phyloP scores from a whole-genome alignment of 2,113 vertebrate species.

The Laticauda colubrina region DNA sequence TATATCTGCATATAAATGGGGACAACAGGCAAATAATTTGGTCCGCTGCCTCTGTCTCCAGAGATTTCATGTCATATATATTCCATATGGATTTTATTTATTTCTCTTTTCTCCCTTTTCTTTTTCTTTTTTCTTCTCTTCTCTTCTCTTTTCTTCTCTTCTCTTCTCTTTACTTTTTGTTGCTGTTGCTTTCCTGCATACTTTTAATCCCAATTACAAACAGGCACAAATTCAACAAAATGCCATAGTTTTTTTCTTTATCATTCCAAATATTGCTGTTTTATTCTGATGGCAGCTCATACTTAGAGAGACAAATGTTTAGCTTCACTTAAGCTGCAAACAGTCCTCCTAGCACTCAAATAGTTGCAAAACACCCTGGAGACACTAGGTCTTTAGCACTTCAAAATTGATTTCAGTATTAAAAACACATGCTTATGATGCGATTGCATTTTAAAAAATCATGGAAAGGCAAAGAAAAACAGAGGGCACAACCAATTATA shows the following conservation, averaged over 20 bases:
- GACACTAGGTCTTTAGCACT: background rate
- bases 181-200: background rate
- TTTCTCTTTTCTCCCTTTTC: background rate
- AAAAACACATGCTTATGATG: background rate
- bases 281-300: constrained; percentile 1
- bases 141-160: background rate
- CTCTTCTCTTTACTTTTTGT: background rate
- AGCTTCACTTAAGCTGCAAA: background rate
- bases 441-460: background rate
- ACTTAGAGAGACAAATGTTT: background rate
- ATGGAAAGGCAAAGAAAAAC: background rate
- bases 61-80: background rate
- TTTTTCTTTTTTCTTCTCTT: background rate
- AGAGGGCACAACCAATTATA: constrained; percentile 5
- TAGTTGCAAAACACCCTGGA: background rate
- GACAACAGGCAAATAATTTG: background rate
- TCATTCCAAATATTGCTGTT: background rate
- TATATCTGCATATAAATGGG: background rate
- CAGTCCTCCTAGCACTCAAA: constrained; percentile 13
- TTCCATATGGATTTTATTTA: background rate
- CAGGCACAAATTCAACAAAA: background rate
- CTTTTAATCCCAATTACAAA: background rate
- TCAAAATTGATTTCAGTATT: background rate
- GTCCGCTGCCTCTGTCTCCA: background rate
- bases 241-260: background rate